Conservation (phyloP, 2,888 invertebrate genomes). For the Trissoscelio sp. region DNA sequence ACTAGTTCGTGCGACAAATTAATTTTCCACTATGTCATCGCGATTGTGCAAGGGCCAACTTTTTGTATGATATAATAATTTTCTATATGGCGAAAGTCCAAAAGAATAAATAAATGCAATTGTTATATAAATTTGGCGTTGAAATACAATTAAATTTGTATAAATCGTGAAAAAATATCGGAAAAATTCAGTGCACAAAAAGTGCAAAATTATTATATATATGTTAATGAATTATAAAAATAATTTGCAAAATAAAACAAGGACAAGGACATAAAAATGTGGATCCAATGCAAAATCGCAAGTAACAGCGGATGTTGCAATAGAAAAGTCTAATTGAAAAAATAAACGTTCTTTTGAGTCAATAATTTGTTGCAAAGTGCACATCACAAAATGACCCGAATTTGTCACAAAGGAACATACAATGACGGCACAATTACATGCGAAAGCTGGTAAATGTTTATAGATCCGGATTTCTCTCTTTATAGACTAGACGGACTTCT, state of each 20-base stretch:
- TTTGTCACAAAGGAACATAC: slow-evolving; percentile 13
- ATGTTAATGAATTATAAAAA: no score
- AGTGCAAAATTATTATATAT: no score
- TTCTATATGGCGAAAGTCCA: slow-evolving; percentile 57
- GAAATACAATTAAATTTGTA: no score
- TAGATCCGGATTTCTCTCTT: slow-evolving; percentile 44
- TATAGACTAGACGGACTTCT: slow-evolving; percentile 6
- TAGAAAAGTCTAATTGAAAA: not conserved
- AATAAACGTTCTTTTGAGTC: not conserved
- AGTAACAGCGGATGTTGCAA: no score
- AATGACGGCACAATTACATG: slow-evolving; percentile 27
- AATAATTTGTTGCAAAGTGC: not conserved
- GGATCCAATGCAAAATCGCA: no score
- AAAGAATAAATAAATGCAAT: not conserved
- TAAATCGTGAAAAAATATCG: no score
- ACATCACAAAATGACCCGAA: slow-evolving; percentile 9
- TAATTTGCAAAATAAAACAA: no score
- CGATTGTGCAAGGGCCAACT: slow-evolving; percentile 45
- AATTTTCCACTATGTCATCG: slow-evolving; percentile 43
- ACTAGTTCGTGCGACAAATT: slow-evolving; percentile 54
- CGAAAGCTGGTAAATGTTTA: slow-evolving; percentile 31
- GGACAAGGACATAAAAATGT: no score
- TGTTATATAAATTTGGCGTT: no score
- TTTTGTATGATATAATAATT: slow-evolving; percentile 58
- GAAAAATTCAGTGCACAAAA: no score